phyloP scores from a whole-genome alignment of 2,113 vertebrate genomes.

The Pithys albifrons region DNA sequence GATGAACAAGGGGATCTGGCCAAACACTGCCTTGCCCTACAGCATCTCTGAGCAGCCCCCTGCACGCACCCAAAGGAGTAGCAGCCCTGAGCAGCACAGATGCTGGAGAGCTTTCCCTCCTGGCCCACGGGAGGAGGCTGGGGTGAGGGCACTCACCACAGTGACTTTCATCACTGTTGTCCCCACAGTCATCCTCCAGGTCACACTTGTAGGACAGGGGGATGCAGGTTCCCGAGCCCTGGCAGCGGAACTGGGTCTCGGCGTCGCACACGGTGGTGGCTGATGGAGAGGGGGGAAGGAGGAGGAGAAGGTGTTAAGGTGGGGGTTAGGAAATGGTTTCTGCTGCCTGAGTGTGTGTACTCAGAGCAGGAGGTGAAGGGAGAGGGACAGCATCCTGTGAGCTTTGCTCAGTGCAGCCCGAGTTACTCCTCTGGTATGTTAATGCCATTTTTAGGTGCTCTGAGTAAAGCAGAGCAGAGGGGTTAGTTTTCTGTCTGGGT shows the following conservation, averaged over 20 bases:
- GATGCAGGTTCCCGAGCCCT: slow-evolving; percentile 91
- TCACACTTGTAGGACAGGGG: slow-evolving; percentile 96
- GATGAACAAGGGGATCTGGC: background rate
- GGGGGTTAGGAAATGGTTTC: background rate
- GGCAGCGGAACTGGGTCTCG: slow-evolving; percentile 91
- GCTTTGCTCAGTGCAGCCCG: background rate
- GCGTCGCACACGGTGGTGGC: slow-evolving; percentile 89
- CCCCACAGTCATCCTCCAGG: slow-evolving; percentile 95
- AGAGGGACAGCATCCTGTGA: background rate
- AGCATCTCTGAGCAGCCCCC: background rate
- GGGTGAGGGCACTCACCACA: slow-evolving; percentile 80
- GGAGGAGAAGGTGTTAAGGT: background rate
- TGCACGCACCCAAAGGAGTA: background rate
- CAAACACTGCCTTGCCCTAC: background rate
- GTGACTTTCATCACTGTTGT: slow-evolving; percentile 94
- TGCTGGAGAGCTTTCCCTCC: background rate
- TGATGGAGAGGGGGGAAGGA: background rate
- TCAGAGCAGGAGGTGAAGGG: background rate
- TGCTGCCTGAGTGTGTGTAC: background rate
- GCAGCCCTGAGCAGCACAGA: background rate
- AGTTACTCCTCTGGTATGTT: background rate
- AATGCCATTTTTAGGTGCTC: background rate
- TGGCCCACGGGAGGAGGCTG: background rate
- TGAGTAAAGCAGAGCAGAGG: background rate
- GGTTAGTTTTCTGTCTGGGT: background rate